A percentile compares a stretch with the other conserved stretches of the same genome.
phyloP scores from a whole-genome alignment of 1,140 invertebrate genomes.

The Bombus polaris region DNA sequence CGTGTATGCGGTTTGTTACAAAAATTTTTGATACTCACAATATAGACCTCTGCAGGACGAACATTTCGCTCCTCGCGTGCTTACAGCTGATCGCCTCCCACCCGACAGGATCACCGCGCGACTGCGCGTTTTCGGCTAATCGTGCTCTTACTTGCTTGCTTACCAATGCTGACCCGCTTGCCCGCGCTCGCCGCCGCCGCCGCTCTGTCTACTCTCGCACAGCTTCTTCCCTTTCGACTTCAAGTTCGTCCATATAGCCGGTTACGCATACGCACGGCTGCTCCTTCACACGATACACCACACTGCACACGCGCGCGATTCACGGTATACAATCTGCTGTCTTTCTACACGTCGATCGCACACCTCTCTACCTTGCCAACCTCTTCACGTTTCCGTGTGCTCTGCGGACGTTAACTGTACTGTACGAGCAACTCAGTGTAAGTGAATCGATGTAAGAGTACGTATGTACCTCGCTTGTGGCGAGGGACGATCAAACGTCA shows the following conservation, averaged over 20 bases:
- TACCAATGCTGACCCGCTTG: conserved; percentile 31
- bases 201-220: conserved; percentile 41
- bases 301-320: conserved; percentile 36
- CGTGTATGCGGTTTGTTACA: not conserved
- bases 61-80: conserved; percentile 74
- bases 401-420: not conserved
- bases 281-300: not conserved
- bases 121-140: conserved; percentile 73
- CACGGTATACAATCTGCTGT: not conserved
- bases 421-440: not conserved
- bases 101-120: conserved; percentile 71
- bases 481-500: not conserved
- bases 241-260: conserved; percentile 17
- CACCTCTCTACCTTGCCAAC: conserved; percentile 15
- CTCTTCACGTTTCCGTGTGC: too few relatives aligned
- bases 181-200: conserved; percentile 32
- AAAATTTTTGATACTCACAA: conserved; percentile 76
- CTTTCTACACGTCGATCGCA: not conserved
- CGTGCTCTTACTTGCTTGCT: not conserved
- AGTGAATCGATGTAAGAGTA: conserved; percentile 12
- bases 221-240: conserved; percentile 17
- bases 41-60: conserved; percentile 78
- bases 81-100: conserved; percentile 79
- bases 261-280: conserved; percentile 25
- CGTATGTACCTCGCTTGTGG: not conserved